A percentile compares a stretch with the other conserved stretches of the same genome.
Evolutionary conservation across 2,888 invertebrate species (phyloP).

Genomic region (Tetragnatha montana): DNA sequence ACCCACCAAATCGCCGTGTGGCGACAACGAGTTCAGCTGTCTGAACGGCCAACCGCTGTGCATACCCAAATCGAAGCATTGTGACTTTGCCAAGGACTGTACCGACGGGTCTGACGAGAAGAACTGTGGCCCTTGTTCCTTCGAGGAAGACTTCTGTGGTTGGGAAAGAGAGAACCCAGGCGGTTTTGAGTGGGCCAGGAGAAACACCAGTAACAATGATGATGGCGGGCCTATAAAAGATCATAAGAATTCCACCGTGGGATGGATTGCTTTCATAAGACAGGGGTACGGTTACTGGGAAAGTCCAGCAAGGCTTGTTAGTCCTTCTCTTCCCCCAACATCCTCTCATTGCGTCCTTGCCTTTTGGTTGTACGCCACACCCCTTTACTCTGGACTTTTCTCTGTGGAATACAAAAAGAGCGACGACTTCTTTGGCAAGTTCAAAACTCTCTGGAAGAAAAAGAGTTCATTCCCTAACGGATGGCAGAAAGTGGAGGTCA

Average conservation of each 20-base stretch:
- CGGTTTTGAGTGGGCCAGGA: slow-evolving; percentile 37
- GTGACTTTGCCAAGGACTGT: slow-evolving; percentile 70
- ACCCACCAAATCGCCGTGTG: slow-evolving; percentile 59
- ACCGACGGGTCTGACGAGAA: slow-evolving; percentile 70
- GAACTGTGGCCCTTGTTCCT: slow-evolving; percentile 69
- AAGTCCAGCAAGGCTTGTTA: slow-evolving; percentile 26
- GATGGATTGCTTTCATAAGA: slow-evolving; percentile 62
- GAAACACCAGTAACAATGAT: slow-evolving; percentile 11
- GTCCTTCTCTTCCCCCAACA: slow-evolving; percentile 59
- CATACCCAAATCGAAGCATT: slow-evolving; percentile 54
- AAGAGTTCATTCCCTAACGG: background rate
- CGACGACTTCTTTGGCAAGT: background rate
- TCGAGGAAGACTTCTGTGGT: slow-evolving; percentile 70
- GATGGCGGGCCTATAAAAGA: slow-evolving; percentile 41
- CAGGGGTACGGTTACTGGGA: slow-evolving; percentile 19
- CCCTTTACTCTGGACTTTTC: slow-evolving; percentile 14
- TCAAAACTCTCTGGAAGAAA: background rate
- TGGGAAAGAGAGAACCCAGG: slow-evolving; percentile 65
- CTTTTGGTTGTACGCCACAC: slow-evolving; percentile 59
- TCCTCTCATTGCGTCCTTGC: slow-evolving; percentile 68
- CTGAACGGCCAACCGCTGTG: slow-evolving; percentile 48
- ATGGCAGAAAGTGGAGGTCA: slow-evolving; percentile 51
- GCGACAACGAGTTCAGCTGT: slow-evolving; percentile 48
- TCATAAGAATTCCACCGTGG: slow-evolving; percentile 58
- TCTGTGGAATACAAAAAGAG: slow-evolving; percentile 27